Percentiles rank a stretch among this genome's conserved stretches.
Conservation (phyloP, 2,797 vertebrate genomes). For the Harpagifer antarcticus region DNA sequence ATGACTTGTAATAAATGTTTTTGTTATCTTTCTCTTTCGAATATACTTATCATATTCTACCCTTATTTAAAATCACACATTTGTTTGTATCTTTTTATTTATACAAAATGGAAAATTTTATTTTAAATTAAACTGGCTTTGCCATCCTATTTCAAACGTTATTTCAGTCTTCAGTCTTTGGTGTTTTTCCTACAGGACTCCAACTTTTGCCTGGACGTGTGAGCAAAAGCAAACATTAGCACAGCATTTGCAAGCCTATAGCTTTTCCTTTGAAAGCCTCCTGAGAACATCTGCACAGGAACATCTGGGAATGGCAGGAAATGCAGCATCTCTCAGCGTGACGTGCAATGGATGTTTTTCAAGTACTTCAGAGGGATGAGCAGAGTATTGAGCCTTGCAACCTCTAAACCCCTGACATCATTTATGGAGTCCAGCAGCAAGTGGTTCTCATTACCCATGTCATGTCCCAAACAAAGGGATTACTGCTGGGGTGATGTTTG, state of each 20-base stretch:
- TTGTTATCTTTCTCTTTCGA: neutral
- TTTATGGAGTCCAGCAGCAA: slow-evolving; percentile 87
- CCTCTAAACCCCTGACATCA: slow-evolving; percentile 81
- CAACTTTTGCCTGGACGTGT: slow-evolving; percentile 26
- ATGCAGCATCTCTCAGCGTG: slow-evolving; percentile 86
- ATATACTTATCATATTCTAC: neutral
- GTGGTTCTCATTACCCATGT: slow-evolving; percentile 94
- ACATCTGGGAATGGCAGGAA: slow-evolving; percentile 93
- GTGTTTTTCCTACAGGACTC: slow-evolving; percentile 6
- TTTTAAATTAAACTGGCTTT: neutral
- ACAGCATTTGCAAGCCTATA: slow-evolving; percentile 60
- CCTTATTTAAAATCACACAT: too few relatives aligned
- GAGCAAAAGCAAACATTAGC: slow-evolving; percentile 49
- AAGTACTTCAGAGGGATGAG: slow-evolving; percentile 80
- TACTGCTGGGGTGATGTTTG: slow-evolving; percentile 62
- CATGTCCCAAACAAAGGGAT: slow-evolving; percentile 92
- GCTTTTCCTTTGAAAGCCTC: slow-evolving; percentile 74
- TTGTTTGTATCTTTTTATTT: slow-evolving; percentile 2
- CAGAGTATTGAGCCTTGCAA: slow-evolving; percentile 59
- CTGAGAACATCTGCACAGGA: slow-evolving; percentile 89
- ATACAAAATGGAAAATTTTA: neutral
- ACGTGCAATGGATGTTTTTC: slow-evolving; percentile 85
- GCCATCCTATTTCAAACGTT: neutral
- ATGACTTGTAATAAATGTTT: too few relatives aligned
- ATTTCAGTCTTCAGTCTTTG: neutral